Evolutionary conservation across 2,888 invertebrate species (phyloP).

Genomic region (Heteromurus nitidus): DNA sequence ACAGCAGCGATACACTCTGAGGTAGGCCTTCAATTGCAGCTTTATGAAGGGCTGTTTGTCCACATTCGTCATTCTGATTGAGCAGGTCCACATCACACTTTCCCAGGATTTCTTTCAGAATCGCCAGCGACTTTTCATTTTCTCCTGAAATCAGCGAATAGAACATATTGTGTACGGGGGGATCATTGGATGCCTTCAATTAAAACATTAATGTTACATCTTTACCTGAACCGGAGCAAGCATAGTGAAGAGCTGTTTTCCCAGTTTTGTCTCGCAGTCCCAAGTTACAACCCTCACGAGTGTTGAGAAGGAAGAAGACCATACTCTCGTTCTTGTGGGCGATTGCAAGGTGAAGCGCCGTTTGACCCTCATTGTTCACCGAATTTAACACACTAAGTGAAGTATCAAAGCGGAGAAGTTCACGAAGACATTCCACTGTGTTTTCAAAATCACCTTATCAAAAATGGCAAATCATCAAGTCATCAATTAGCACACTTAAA

Average conservation of each 20-base stretch:
- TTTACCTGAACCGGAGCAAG: slow-evolving; percentile 46
- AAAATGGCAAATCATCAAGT: too few species aligned
- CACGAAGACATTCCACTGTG: too few species aligned
- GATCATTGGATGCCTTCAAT: background rate
- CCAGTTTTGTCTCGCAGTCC: slow-evolving; percentile 31
- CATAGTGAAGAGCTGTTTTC: slow-evolving; percentile 44
- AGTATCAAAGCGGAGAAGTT: too few species aligned
- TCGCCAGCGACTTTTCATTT: slow-evolving; percentile 47
- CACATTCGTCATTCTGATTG: slow-evolving; percentile 45
- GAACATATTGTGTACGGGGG: too few species aligned
- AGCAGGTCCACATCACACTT: slow-evolving; percentile 44
- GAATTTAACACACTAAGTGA: too few species aligned
- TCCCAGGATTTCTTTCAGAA: slow-evolving; percentile 43
- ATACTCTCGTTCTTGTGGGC: too few species aligned
- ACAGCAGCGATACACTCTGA: slow-evolving; percentile 17
- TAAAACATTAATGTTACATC: background rate
- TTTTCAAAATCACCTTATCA: too few species aligned
- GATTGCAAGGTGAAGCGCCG: too few species aligned
- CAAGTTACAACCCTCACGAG: slow-evolving; percentile 31
- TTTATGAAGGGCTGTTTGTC: slow-evolving; percentile 50
- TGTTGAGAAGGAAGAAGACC: slow-evolving; percentile 34
- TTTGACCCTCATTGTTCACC: too few species aligned
- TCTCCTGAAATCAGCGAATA: slow-evolving; percentile 15
- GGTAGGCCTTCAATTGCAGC: slow-evolving; percentile 48
- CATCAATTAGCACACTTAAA: too few species aligned